Evolutionary conservation across 2,113 vertebrate species (phyloP), one percentile per base, ranked within the genome.

Genomic region (Chaetorhynchus papuensis): DNA sequence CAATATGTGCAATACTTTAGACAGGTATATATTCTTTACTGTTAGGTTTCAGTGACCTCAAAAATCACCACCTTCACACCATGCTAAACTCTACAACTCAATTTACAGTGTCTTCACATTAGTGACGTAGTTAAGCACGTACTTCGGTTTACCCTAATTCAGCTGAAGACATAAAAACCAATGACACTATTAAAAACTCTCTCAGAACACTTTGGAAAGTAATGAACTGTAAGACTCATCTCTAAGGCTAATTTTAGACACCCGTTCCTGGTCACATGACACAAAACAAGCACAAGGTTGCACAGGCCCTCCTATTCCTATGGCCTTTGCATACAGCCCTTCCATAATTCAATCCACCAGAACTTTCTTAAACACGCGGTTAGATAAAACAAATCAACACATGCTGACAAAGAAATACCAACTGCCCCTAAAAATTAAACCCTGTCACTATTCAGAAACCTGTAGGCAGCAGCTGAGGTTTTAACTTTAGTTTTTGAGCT

Each of bases 171-270:
- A 79, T 35, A 89, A 90, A 89, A 75, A 5, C 35, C 56, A 71
- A 65, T 47, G 33, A 78, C 60, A 57, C 42, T 64, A 69, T 45
- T 70, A 65, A 90, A 80, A 49, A 61, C 28, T 28, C 78, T 37
- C 53, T 91, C 53, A 42, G 64, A 96, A 80, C 75, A 69, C 49
- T 90, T 76, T 53, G 49, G 37, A 74, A 94, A 81, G 72, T 35
- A 94, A 77, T 53, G 60, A 89, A 77, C 89, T 86, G 31, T 41
- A 90, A 90, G 63, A 81, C 35, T 74, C 0, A 0, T 70, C 69
- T 86, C 59, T 35, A 74, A 74, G 42, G 72, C 59, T 93, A 96
- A 91, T 93, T 93, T 93, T 96, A 96, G 87, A 77, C 49, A 57
- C 14, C 6, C 0, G 0, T 53, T 76, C 70, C 82, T 91, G 66